These are phyloP conservation scores for Piscicola geometra DNA, from an alignment of 2,888 invertebrate species.

Conservation along the genomic window DNA sequence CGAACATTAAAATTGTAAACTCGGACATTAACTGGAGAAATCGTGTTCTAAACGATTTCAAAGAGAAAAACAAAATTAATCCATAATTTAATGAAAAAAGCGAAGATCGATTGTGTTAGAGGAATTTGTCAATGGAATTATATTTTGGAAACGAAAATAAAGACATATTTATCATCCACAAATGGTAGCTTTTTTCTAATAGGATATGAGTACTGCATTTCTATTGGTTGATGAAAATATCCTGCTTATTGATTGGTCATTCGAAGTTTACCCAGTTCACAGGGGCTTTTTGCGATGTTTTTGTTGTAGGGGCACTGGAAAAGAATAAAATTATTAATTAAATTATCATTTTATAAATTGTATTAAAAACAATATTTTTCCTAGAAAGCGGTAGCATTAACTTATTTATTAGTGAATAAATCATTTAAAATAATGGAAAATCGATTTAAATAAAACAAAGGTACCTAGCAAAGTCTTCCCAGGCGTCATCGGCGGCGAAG, in stretches of 20 bases:
- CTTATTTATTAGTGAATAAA: neutral
- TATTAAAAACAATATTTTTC: too few relatives aligned
- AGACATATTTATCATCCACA: too few relatives aligned
- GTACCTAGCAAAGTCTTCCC: conserved; percentile 49
- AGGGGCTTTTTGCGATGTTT: conserved; percentile 8
- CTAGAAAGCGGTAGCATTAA: neutral
- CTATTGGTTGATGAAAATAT: too few relatives aligned
- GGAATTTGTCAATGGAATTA: neutral
- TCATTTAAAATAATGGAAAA: conserved; percentile 5
- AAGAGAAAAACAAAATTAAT: neutral
- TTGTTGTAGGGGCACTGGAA: conserved; percentile 29
- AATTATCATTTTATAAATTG: too few relatives aligned
- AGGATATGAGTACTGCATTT: too few relatives aligned
- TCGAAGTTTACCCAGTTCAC: conserved; percentile 37
- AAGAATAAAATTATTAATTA: too few relatives aligned
- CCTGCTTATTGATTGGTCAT: conserved; percentile 23
- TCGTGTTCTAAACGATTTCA: too few relatives aligned
- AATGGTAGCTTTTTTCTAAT: too few relatives aligned
- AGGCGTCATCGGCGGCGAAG: conserved; percentile 44
- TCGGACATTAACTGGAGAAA: too few relatives aligned
- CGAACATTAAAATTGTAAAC: too few relatives aligned
- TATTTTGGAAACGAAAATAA: too few relatives aligned
- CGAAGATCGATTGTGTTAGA: neutral
- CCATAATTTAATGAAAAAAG: neutral
- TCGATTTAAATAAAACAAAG: neutral